Percentiles rank a stretch among this genome's conserved stretches.
Conservation (phyloP, 2,797 vertebrate species). For the Knipowitschia caucasica region DNA sequence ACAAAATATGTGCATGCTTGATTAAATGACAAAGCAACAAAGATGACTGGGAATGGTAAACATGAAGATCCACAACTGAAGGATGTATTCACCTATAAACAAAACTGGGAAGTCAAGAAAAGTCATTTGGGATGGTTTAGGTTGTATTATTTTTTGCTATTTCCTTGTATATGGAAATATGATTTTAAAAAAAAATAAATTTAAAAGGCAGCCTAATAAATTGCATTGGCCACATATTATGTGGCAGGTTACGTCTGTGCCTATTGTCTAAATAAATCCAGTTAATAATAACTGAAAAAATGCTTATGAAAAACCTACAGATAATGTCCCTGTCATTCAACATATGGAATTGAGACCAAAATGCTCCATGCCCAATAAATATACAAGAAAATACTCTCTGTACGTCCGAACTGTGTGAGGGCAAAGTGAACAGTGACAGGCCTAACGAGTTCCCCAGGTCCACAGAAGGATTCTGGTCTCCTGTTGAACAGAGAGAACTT, state of each 20-base stretch:
- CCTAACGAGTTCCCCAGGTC: constrained; percentile 70
- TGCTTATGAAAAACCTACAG: background rate
- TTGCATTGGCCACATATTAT: background rate
- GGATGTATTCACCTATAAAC: constrained; percentile 21
- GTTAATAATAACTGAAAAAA: no score
- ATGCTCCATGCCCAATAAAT: constrained; percentile 24
- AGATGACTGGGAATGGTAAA: no score
- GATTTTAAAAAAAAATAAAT: background rate
- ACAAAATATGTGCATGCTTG: no score
- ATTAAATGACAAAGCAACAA: no score
- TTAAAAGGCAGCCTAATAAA: background rate
- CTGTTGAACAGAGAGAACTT: constrained; percentile 53
- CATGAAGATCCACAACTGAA: no score
- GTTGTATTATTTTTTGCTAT: background rate
- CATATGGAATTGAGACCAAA: background rate
- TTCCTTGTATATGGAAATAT: background rate
- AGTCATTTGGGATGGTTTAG: background rate
- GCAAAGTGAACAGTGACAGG: constrained; percentile 44
- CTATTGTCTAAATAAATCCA: background rate
- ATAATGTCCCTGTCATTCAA: background rate
- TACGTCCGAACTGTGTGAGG: constrained; percentile 19
- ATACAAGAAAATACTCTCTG: constrained; percentile 20
- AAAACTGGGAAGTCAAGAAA: constrained; percentile 10
- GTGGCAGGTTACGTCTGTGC: background rate
- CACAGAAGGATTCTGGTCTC: constrained; percentile 52